phyloP scores from a whole-genome alignment of 2,888 invertebrate genomes.

The Euproctis similis region DNA sequence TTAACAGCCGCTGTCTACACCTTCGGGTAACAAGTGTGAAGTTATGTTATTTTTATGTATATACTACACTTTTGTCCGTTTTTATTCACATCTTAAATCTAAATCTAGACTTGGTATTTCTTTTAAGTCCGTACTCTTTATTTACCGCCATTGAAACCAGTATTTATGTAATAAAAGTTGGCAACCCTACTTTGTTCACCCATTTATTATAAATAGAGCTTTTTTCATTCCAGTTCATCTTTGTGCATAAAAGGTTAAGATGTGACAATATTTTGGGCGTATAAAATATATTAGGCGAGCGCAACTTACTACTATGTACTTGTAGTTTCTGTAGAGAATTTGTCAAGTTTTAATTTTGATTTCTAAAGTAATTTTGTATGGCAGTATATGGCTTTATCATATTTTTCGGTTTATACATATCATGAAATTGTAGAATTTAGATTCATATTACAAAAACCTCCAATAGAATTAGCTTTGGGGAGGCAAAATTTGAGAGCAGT shows the following conservation, averaged over 20 bases:
- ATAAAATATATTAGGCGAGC: conserved; percentile 1
- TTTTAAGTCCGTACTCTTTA: not conserved
- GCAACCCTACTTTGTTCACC: not conserved
- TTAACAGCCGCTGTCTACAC: too few species aligned
- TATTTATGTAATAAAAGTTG: not conserved
- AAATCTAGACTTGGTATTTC: not conserved
- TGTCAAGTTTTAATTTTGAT: conserved; percentile 1
- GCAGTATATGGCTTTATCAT: not conserved
- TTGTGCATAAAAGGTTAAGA: not conserved
- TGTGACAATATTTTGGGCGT: conserved; percentile 1
- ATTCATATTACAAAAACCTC: conserved; percentile 1
- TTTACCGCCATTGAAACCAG: too few species aligned
- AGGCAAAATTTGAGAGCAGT: conserved; percentile 1
- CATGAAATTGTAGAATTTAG: conserved; percentile 1
- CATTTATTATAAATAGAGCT: conserved; percentile 1
- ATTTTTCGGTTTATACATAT: not conserved
- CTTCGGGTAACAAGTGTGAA: too few species aligned
- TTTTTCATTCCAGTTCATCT: conserved; percentile 1
- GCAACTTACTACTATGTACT: not conserved
- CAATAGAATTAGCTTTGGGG: not conserved
- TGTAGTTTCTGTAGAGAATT: not conserved
- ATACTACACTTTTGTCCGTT: not conserved
- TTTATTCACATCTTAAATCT: conserved; percentile 1
- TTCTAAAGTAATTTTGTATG: conserved; percentile 1
- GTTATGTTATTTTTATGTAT: too few species aligned